Percentiles rank a stretch among this genome's conserved stretches.
phyloP scores from a whole-genome alignment of 2,888 invertebrate species.

The Melinaea marsaeus region DNA sequence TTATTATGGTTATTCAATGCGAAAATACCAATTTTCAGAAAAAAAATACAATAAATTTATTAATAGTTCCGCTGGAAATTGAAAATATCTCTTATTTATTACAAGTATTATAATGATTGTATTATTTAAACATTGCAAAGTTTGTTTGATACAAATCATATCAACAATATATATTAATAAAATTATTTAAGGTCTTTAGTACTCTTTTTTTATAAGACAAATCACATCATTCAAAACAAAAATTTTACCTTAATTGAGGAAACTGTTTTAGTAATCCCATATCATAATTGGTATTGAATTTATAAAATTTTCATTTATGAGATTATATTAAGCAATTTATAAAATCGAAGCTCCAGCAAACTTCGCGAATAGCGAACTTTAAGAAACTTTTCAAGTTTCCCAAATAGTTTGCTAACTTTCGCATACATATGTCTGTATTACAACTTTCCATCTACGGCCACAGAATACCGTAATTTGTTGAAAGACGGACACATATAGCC shows the following conservation, averaged over 20 bases:
- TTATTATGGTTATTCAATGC: slow-evolving; percentile 4
- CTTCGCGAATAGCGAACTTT: slow-evolving; percentile 26
- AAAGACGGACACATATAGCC: background rate
- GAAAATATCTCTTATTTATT: background rate
- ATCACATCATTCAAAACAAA: background rate
- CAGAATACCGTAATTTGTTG: slow-evolving; percentile 3
- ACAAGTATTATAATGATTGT: too few species aligned
- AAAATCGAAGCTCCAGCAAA: slow-evolving; percentile 6
- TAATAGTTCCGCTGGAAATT: too few species aligned
- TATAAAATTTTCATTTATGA: slow-evolving; percentile 12
- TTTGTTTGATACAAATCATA: too few species aligned
- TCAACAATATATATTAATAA: too few species aligned
- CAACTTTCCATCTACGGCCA: slow-evolving; percentile 12
- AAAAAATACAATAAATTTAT: background rate
- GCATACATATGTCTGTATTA: slow-evolving; percentile 27
- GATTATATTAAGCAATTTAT: too few species aligned
- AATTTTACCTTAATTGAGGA: slow-evolving; percentile 19
- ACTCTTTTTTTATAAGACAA: too few species aligned
- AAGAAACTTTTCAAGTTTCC: slow-evolving; percentile 26
- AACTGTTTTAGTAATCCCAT: slow-evolving; percentile 14
- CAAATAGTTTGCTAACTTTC: slow-evolving; percentile 22
- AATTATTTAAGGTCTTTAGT: too few species aligned
- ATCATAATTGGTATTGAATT: slow-evolving; percentile 15
- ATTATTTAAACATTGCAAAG: too few species aligned
- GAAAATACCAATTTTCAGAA: background rate